These are phyloP conservation scores for Holacanthella duospinosa DNA, from an alignment of 2,888 invertebrate species.

Conservation along the genomic window DNA sequence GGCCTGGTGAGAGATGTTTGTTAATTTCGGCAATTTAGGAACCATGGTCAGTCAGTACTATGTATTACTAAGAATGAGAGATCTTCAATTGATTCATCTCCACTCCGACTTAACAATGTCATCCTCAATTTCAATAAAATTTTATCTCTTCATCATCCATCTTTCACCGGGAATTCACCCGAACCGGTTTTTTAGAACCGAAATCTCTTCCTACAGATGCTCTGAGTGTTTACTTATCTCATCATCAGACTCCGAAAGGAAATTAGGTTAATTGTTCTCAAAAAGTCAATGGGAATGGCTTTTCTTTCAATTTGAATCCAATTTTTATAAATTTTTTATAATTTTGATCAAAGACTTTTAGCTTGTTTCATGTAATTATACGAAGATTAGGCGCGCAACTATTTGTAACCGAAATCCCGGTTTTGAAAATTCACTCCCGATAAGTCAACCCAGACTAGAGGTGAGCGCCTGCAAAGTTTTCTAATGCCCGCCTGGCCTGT, in stretches of 20 bases:
- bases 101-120: not conserved
- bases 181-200: constrained; percentile 4
- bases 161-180: not conserved
- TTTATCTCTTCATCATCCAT: constrained; percentile 2
- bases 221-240: constrained; percentile 3
- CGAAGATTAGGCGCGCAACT: too few relatives aligned
- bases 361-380: too few relatives aligned
- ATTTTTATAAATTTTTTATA: constrained; percentile 1
- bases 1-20: constrained; percentile 1
- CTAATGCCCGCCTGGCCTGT: too few relatives aligned
- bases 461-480: too few relatives aligned
- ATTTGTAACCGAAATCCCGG: too few relatives aligned
- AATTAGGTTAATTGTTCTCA: not conserved
- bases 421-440: too few relatives aligned
- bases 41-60: not conserved
- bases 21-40: not conserved
- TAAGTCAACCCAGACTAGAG: too few relatives aligned
- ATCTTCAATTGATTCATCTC: constrained; percentile 3
- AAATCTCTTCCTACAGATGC: not conserved
- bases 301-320: not conserved
- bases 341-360: too few relatives aligned
- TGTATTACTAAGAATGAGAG: too few relatives aligned
- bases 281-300: not conserved
- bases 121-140: not conserved
- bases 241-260: constrained; percentile 1